These are phyloP conservation scores for Falco biarmicus DNA, from an alignment of 2,797 vertebrate species.

Conservation along the genomic window DNA sequence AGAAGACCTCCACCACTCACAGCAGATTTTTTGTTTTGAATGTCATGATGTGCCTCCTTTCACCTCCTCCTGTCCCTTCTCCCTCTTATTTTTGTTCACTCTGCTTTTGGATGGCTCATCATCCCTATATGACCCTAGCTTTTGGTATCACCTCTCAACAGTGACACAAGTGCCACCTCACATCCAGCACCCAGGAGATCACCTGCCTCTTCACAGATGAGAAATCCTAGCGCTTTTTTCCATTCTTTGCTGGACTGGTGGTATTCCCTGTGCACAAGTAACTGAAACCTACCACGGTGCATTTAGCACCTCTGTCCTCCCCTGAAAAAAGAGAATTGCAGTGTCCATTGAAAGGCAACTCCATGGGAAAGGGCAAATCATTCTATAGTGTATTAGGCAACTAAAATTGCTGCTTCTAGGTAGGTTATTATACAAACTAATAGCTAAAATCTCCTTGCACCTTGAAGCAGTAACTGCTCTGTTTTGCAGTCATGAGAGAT, in stretches of 20 bases:
- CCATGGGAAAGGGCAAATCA: not conserved
- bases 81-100: not conserved
- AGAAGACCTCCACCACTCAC: not conserved
- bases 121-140: not conserved
- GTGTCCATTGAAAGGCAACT: not conserved
- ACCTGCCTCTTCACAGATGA: not conserved
- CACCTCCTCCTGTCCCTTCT: not conserved
- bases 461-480: not conserved
- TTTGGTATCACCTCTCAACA: not conserved
- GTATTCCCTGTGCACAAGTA: accelerated
- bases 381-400: not conserved
- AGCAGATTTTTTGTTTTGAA: not conserved
- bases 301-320: accelerated
- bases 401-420: not conserved
- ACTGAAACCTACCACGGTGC: not conserved
- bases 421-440: not conserved
- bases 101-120: accelerated
- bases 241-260: not conserved
- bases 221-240: not conserved
- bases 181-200: not conserved
- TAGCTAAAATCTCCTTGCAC: not conserved
- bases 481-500: not conserved
- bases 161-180: not conserved
- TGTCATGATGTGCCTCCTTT: not conserved
- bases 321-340: not conserved